Conservation (phyloP, 2,797 vertebrate genomes). For the Gouania willdenowi region DNA sequence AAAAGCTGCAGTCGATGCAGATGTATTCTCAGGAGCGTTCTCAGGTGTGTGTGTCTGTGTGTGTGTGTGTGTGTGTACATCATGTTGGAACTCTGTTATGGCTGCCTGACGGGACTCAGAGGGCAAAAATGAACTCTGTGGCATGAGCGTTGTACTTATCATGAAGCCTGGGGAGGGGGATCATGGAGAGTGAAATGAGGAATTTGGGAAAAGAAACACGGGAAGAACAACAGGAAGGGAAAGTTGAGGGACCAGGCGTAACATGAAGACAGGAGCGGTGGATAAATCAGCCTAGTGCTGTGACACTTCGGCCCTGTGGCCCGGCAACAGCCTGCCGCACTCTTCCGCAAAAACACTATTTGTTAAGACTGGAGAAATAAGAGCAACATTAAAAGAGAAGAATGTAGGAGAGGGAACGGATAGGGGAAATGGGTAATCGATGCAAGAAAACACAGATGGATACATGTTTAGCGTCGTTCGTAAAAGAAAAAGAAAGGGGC, state of each 20-base stretch:
- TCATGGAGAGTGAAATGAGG: constrained; percentile 50
- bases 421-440: constrained; percentile 21
- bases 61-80: constrained; percentile 25
- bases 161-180: constrained; percentile 14
- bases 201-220: constrained; percentile 73
- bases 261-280: constrained; percentile 73
- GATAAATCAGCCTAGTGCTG: constrained; percentile 73
- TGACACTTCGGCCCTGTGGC: constrained; percentile 61
- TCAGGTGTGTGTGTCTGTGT: constrained; percentile 14
- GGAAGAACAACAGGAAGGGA: constrained; percentile 82
- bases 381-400: constrained; percentile 13
- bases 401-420: constrained; percentile 10
- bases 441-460: constrained; percentile 25
- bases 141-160: constrained; percentile 33
- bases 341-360: constrained; percentile 78
- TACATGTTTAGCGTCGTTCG: neutral
- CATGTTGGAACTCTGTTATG: constrained; percentile 10
- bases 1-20: constrained; percentile 16
- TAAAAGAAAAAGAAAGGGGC: neutral
- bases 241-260: constrained; percentile 72
- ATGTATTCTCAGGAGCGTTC: constrained; percentile 32
- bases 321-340: constrained; percentile 46
- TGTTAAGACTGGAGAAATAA: constrained; percentile 46
- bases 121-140: constrained; percentile 39
- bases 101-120: constrained; percentile 24